Base-by-base conservation (phyloP, 2,888 invertebrate genomes). In the Ochropleura plecta region DNA sequence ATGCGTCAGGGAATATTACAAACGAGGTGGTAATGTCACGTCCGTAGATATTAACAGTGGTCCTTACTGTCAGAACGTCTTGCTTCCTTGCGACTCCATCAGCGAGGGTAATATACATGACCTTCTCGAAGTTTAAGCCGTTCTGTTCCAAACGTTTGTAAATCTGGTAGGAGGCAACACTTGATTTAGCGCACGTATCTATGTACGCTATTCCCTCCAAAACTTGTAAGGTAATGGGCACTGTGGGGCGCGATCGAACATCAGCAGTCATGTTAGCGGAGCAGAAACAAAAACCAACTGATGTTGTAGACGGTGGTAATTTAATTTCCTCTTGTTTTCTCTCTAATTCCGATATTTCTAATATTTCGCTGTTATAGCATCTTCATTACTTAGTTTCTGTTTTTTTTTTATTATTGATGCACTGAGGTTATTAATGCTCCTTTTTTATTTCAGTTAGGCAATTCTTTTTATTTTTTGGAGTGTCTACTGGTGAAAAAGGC, bases 81-180 rank as follows among this genome's bases (percentile, higher is more conserved):
- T 80, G 76, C 42, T 67, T 78, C 18, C 40, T 73, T 53, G 48
- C 12, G 49, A 51, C n/a, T 51, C 66, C 83, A 67, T 83, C 83
- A 18, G 81, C 78, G 5, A 81, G 73, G 5, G 73, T 78, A 1
- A 81, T 18, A 42, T 70, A 63, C 53, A 76, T 70, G 0, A 44
- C 42, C n/a, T 44, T 73, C 49, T 62, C 69, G 40, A 81, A 57
- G 0, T 10, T 30, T 46, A 51, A 12, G 12, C 65, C 76, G 1
- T 69, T 83, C 3, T n/a, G 44, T 59, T 57, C 55, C 3, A 82
- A 44, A 8, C 30, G 55, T 18, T 40, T 14, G 30, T 76, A 80
- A 0, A 57, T 73, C 46, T 5, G 78, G 63, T 69, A 79, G 79
- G 0, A 79, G 75, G 49, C 82, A 77, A 53, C 6, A 71, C 65